Evolutionary conservation across 2,113 vertebrate genomes (phyloP).

Genomic region (Diadophis punctatus): DNA sequence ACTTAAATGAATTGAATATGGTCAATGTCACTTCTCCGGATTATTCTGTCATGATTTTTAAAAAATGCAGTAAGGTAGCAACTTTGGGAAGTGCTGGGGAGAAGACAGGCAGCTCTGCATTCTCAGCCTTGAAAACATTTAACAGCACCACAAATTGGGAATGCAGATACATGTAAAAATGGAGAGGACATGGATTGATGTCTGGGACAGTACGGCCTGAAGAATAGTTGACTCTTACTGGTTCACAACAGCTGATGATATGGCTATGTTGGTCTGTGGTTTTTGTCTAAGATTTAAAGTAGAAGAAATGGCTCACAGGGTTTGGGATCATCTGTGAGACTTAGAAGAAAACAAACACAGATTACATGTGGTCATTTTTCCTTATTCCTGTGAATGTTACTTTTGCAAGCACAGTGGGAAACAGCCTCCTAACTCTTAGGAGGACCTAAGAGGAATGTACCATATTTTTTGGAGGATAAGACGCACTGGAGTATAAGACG

Average conservation of each 20-base stretch:
- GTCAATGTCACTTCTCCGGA: background rate
- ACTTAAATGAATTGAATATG: background rate
- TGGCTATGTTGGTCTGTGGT: background rate
- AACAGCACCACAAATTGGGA: background rate
- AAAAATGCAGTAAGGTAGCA: background rate
- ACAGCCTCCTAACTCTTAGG: background rate
- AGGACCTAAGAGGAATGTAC: constrained; percentile 16
- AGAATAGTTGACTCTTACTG: background rate
- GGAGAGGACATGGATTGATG: background rate
- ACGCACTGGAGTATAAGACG: too few species aligned
- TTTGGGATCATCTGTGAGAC: background rate
- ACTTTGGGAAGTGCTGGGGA: background rate
- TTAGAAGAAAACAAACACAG: background rate
- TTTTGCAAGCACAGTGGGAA: background rate
- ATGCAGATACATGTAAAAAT: background rate
- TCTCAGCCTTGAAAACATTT: background rate
- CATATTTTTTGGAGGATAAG: too few species aligned
- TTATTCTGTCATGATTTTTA: background rate
- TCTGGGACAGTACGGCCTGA: background rate
- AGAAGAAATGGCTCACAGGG: background rate
- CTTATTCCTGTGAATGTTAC: background rate
- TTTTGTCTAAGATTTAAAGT: background rate
- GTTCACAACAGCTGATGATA: background rate
- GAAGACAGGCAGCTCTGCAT: background rate
- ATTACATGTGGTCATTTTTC: background rate